Conservation (phyloP, 2,113 vertebrate genomes). For the Archocentrus centrarchus region DNA sequence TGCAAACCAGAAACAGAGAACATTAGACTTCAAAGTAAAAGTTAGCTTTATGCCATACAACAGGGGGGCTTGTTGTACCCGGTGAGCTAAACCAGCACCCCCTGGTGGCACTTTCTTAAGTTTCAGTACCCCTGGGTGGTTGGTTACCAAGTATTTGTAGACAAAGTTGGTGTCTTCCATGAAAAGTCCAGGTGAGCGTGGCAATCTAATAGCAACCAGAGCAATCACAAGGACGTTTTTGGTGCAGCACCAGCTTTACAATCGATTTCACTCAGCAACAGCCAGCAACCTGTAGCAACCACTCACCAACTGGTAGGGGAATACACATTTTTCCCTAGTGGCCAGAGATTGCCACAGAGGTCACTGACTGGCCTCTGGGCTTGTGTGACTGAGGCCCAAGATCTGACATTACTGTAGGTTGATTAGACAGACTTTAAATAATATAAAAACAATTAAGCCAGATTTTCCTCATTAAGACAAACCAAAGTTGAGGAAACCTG, state of each 20-base stretch:
- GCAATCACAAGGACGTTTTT: not conserved
- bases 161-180: not conserved
- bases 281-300: not conserved
- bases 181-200: not conserved
- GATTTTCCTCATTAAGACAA: not conserved
- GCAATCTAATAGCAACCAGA: not conserved
- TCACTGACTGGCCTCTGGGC: not conserved
- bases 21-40: not conserved
- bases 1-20: not conserved
- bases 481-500: not conserved
- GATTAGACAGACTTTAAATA: not conserved
- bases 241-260: not conserved
- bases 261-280: not conserved
- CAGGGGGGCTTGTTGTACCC: too few species aligned
- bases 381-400: not conserved
- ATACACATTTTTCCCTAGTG: not conserved
- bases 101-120: not conserved
- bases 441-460: not conserved
- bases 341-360: not conserved
- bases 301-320: not conserved
- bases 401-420: not conserved
- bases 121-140: not conserved
- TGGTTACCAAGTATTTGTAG: not conserved
- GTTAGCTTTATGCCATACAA: not conserved
- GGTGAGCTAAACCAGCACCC: too few species aligned